Evolutionary conservation across 1,140 invertebrate species (phyloP).

Genomic region (Papilio aristodemus): DNA sequence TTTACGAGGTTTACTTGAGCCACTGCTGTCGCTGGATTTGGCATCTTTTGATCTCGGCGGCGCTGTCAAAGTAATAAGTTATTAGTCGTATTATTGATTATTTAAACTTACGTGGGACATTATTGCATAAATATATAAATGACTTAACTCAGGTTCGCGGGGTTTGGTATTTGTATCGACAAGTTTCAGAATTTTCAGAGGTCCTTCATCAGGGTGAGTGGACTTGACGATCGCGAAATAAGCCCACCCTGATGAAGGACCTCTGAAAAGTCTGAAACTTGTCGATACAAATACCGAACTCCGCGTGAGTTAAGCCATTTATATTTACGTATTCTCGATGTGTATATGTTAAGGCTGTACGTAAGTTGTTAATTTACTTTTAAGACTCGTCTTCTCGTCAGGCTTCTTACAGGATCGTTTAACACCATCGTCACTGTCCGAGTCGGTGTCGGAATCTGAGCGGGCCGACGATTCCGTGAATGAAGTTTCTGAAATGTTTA

Average conservation of each 20-base stretch:
- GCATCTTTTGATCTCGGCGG: constrained; percentile 64
- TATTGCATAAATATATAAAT: no score
- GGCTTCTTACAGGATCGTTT: constrained; percentile 68
- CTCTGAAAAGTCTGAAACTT: no score
- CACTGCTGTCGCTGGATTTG: constrained; percentile 68
- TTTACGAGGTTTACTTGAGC: constrained; percentile 69
- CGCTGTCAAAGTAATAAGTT: constrained; percentile 44
- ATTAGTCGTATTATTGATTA: constrained; percentile 19
- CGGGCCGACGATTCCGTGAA: constrained; percentile 81
- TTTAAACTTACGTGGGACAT: no score
- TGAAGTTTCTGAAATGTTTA: constrained; percentile 31
- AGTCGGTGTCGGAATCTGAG: constrained; percentile 82
- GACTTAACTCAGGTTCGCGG: no score
- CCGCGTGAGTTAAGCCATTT: no score
- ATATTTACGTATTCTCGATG: no score
- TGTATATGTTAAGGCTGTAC: background rate
- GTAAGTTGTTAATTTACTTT: constrained; percentile 49
- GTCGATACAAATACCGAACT: no score
- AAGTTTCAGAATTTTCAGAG: no score
- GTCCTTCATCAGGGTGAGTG: no score
- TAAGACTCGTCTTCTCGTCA: constrained; percentile 63
- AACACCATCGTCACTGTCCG: constrained; percentile 80
- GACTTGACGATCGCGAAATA: no score
- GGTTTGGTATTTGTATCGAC: no score
- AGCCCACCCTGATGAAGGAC: no score